Conservation (phyloP, 2,888 invertebrate species). For the Acanthosepion lycidas region DNA sequence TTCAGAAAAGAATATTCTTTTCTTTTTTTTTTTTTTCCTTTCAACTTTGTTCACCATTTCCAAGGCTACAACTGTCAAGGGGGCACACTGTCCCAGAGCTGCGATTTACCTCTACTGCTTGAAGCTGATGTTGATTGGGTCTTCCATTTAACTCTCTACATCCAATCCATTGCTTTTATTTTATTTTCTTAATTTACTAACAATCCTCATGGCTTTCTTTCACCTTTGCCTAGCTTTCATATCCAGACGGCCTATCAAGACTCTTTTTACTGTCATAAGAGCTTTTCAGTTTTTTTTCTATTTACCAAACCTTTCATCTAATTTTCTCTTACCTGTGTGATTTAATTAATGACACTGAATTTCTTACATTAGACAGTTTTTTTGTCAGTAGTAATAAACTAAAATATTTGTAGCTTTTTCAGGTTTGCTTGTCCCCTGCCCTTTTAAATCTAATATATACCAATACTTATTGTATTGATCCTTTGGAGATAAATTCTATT, state of each 20-base stretch:
- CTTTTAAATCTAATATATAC: background rate
- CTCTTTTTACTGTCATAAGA: background rate
- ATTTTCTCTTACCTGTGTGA: background rate
- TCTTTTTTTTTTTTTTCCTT: background rate
- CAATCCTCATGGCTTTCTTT: background rate
- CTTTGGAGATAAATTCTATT: background rate
- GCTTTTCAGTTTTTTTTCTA: background rate
- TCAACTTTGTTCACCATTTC: conserved; percentile 12
- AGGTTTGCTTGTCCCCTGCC: background rate
- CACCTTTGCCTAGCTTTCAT: conserved; percentile 8
- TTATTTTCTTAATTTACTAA: background rate
- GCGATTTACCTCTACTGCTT: background rate
- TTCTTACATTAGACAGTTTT: background rate
- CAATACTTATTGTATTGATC: background rate
- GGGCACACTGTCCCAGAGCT: background rate
- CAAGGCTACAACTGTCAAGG: background rate
- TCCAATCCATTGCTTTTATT: background rate
- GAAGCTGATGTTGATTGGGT: background rate
- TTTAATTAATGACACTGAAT: background rate
- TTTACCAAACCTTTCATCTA: background rate
- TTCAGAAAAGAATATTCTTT: background rate
- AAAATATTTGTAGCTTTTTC: conserved; percentile 4
- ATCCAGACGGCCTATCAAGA: background rate
- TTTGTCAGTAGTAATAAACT: background rate
- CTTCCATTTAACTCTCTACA: background rate